These are phyloP conservation scores for Auanema freiburgensis DNA, from an alignment of 2,888 invertebrate species.

Conservation along the genomic window DNA sequence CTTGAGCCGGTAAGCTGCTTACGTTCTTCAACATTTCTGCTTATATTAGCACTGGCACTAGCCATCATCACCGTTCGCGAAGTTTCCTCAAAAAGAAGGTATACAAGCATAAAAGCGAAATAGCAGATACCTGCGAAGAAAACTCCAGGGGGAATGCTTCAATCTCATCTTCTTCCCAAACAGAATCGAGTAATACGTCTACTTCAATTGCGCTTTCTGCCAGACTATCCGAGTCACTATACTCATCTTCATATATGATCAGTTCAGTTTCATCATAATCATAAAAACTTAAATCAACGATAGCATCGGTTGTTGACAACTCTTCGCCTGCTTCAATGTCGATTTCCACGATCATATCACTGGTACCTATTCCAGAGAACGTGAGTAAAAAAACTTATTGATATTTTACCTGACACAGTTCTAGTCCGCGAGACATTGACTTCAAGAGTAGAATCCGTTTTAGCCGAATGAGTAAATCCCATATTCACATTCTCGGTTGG, in stretches of 20 bases:
- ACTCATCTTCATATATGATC: conserved; percentile 37
- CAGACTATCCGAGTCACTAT: conserved; percentile 26
- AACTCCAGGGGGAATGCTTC: conserved; percentile 29
- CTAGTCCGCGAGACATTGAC: conserved; percentile 23
- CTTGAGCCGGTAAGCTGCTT: conserved; percentile 10
- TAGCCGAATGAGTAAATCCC: conserved; percentile 8
- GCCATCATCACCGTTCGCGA: conserved; percentile 17
- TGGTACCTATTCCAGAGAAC: conserved; percentile 21
- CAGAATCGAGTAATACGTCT: conserved; percentile 41
- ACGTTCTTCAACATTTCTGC: conserved; percentile 31
- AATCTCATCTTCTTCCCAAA: conserved; percentile 38
- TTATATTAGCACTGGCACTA: conserved; percentile 17
- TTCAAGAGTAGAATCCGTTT: conserved; percentile 13
- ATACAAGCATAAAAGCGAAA: no score
- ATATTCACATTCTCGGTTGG: conserved; percentile 11
- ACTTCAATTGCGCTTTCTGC: conserved; percentile 34
- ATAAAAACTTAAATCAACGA: conserved; percentile 46
- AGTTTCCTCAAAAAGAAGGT: conserved; percentile 15
- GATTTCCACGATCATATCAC: conserved; percentile 41
- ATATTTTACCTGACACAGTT: conserved; percentile 24
- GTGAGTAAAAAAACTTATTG: background rate
- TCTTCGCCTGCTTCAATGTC: conserved; percentile 51
- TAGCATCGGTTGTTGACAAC: conserved; percentile 43
- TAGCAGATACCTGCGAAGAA: conserved; percentile 27
- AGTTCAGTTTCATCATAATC: conserved; percentile 47